A percentile compares a stretch with the other conserved stretches of the same genome.
These are phyloP conservation scores for Redunca redunca DNA, from an alignment of 2,113 vertebrate genomes.

Conservation along the genomic window DNA sequence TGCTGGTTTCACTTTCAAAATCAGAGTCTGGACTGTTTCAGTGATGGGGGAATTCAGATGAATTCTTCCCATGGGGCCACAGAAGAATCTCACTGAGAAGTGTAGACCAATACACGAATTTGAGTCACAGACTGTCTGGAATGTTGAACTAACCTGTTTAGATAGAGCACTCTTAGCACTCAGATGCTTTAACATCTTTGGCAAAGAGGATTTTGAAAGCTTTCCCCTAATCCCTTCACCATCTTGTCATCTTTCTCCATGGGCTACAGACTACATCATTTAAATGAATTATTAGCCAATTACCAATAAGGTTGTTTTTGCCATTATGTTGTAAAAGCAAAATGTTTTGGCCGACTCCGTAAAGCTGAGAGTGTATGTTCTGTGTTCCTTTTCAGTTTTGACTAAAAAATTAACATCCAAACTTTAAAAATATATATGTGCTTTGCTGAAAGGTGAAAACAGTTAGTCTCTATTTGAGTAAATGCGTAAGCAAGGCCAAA, in stretches of 20 bases:
- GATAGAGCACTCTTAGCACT: conserved; percentile 6
- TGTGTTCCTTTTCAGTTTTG: neutral
- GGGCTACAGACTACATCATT: neutral
- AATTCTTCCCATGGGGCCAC: neutral
- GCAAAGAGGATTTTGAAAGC: conserved; percentile 23
- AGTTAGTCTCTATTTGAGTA: neutral
- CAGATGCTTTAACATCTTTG: neutral
- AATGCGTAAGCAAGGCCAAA: neutral
- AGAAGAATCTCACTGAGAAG: neutral
- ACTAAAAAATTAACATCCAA: neutral
- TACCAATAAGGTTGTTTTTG: neutral
- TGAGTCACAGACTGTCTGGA: conserved; percentile 3
- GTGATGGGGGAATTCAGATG: neutral
- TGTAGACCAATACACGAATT: neutral
- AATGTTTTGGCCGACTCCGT: neutral
- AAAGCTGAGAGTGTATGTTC: neutral
- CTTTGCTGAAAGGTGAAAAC: neutral
- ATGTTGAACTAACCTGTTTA: neutral
- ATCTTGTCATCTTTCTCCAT: neutral
- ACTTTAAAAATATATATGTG: neutral
- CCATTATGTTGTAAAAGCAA: neutral
- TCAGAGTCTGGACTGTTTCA: neutral
- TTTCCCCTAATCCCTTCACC: neutral
- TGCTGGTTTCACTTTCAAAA: neutral
- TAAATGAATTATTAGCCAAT: neutral